Evolutionary conservation across 2,888 invertebrate species (phyloP).

Genomic region (Geophilus truncorum): DNA sequence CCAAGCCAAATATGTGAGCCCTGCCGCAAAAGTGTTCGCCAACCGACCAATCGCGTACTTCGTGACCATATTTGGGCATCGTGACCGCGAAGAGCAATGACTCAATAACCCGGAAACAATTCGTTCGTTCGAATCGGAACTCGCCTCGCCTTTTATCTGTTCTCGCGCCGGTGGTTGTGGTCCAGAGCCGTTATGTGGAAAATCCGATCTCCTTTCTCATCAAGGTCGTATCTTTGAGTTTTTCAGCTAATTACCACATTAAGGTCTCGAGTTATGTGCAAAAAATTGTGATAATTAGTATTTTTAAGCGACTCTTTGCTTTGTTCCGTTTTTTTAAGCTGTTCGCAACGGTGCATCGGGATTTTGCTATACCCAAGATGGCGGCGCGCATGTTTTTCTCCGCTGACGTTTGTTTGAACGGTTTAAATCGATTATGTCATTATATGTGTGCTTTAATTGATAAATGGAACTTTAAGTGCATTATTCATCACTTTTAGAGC

Average conservation of each 20-base stretch:
- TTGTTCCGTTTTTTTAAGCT: background rate
- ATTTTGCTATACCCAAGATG: background rate
- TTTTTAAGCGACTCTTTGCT: background rate
- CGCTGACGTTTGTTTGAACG: background rate
- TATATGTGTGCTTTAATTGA: too few species aligned
- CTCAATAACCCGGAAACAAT: constrained; percentile 34
- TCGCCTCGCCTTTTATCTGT: background rate
- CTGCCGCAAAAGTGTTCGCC: background rate
- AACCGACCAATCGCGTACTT: background rate
- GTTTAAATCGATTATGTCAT: too few species aligned
- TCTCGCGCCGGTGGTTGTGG: background rate
- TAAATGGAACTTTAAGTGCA: too few species aligned
- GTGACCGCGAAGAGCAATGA: constrained; percentile 33
- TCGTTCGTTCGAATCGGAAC: background rate
- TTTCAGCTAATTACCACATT: background rate
- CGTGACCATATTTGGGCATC: constrained; percentile 30
- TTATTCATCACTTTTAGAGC: too few species aligned
- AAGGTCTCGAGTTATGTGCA: background rate
- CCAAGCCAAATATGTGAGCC: constrained; percentile 22
- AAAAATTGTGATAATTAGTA: background rate
- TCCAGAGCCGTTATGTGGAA: background rate
- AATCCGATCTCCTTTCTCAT: background rate
- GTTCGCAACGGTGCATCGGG: background rate
- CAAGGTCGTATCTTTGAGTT: background rate
- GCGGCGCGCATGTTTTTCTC: background rate